These are phyloP conservation scores for Oplegnathus fasciatus DNA, from an alignment of 2,113 vertebrate species.

Conservation along the genomic window DNA sequence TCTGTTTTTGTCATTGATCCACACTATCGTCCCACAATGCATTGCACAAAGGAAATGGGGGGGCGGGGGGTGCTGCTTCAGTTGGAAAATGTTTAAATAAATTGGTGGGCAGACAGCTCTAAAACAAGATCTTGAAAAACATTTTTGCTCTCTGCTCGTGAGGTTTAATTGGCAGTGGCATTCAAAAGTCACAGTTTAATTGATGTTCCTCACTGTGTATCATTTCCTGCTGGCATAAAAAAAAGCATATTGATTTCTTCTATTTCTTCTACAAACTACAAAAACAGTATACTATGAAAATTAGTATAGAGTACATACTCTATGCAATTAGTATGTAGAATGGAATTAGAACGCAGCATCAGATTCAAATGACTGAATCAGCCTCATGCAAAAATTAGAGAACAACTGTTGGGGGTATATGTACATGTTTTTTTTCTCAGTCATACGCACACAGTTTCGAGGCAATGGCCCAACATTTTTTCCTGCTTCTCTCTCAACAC, in stretches of 20 bases:
- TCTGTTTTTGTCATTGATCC: too few species aligned
- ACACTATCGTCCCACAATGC: not conserved
- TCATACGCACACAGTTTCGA: not conserved
- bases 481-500: slow-evolving; percentile 22
- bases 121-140: not conserved
- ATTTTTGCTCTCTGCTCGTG: not conserved
- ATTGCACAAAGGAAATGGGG: not conserved
- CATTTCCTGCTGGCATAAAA: not conserved
- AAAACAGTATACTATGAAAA: not conserved
- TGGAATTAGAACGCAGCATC: not conserved
- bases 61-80: not conserved
- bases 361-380: not conserved
- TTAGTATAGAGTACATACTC: not conserved
- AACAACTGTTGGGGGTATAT: not conserved
- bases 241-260: not conserved
- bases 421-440: not conserved
- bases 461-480: slow-evolving; percentile 30
- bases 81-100: not conserved
- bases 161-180: not conserved
- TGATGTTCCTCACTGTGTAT: not conserved
- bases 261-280: not conserved
- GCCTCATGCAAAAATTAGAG: not conserved
- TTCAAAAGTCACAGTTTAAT: not conserved
- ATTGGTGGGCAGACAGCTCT: not conserved
- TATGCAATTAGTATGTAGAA: too few species aligned